Evolutionary conservation across 2,797 vertebrate species (phyloP).

Genomic region (Meda fulgida): DNA sequence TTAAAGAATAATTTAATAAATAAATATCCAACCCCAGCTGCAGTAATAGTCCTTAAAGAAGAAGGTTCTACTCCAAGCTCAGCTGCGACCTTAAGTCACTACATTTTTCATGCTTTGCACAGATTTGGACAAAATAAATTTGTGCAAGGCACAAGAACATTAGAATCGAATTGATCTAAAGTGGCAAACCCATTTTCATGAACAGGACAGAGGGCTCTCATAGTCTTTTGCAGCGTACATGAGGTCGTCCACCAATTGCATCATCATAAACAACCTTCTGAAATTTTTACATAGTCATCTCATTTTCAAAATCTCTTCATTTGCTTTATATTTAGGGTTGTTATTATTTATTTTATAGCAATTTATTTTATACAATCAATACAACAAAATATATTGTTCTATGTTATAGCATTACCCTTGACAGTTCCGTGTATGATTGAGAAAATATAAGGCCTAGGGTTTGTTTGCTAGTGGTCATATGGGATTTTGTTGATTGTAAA

Average conservation of each 20-base stretch:
- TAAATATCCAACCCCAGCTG: conserved; percentile 94
- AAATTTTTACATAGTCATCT: conserved; percentile 91
- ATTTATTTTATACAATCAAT: conserved; percentile 97
- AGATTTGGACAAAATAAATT: conserved; percentile 76
- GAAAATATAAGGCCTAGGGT: conserved; percentile 99
- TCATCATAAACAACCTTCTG: conserved; percentile 72
- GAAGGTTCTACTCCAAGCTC: conserved; percentile 70
- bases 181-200: conserved; percentile 82
- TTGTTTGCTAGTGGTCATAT: conserved; percentile 99
- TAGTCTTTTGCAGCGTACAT: conserved; percentile 67
- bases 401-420: conserved; percentile 90
- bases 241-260: conserved; percentile 63
- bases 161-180: conserved; percentile 78
- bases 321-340: conserved; percentile 91
- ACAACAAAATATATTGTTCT: conserved; percentile 98
- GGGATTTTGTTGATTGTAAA: conserved; percentile 88
- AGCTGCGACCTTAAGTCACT: conserved; percentile 66
- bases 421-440: conserved; percentile 97
- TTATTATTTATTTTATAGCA: conserved; percentile 78
- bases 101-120: conserved; percentile 71
- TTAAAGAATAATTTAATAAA: conserved; percentile 86
- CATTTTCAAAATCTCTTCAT: conserved; percentile 87
- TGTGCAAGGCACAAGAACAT: conserved; percentile 87
- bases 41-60: conserved; percentile 63
- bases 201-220: conserved; percentile 74